phyloP scores from a whole-genome alignment of 2,797 vertebrate species.

The Ambastaia sidthimunki region DNA sequence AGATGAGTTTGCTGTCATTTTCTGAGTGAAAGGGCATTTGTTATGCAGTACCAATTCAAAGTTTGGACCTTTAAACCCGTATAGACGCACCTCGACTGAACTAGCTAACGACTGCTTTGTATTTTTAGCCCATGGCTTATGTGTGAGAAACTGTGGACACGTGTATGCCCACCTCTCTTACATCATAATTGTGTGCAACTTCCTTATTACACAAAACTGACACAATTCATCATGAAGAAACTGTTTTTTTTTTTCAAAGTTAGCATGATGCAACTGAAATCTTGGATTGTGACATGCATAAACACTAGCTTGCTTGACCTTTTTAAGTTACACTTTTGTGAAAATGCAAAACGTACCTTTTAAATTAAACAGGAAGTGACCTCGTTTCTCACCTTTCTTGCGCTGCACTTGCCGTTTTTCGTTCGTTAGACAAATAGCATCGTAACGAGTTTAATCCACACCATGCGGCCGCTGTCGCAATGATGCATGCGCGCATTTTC shows the following conservation, averaged over 20 bases:
- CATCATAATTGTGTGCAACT: not conserved
- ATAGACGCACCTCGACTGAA: no score
- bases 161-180: not conserved
- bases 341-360: not conserved
- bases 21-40: not conserved
- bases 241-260: no score
- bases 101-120: not conserved
- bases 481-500: slow-evolving; percentile 13
- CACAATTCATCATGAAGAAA: no score
- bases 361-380: not conserved
- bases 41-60: no score
- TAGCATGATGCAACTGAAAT: no score
- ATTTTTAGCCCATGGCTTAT: not conserved
- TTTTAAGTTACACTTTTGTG: not conserved
- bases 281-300: no score
- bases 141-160: not conserved
- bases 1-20: not conserved
- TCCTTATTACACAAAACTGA: not conserved
- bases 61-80: no score
- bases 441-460: not conserved
- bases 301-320: no score
- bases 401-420: not conserved
- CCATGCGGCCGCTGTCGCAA: slow-evolving; percentile 4
- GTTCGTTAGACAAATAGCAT: not conserved
- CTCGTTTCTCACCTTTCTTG: not conserved